Evolutionary conservation across 2,797 vertebrate species (phyloP).

Genomic region (Dryobates pubescens): DNA sequence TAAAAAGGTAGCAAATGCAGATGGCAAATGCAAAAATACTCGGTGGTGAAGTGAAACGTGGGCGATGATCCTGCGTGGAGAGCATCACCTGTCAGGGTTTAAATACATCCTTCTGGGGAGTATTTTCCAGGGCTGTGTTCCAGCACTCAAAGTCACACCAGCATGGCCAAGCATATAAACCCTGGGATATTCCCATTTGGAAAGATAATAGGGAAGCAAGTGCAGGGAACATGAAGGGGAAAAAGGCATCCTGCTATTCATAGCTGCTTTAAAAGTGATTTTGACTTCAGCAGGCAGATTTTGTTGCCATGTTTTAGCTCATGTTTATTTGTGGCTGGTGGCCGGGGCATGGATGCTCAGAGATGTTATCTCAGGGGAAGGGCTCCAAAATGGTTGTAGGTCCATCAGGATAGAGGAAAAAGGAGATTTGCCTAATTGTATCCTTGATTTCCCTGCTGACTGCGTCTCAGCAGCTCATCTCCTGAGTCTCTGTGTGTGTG

Average conservation of each 20-base stretch:
- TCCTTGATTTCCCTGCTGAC: not conserved
- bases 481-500: rapidly evolving
- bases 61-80: not conserved
- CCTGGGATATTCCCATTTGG: not conserved
- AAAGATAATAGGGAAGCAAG: not conserved
- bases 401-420: not conserved
- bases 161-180: not conserved
- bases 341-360: not conserved
- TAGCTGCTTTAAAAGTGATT: slow-evolving; percentile 18
- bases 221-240: not conserved
- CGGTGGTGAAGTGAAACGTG: not conserved
- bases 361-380: not conserved
- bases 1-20: not conserved
- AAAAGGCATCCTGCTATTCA: slow-evolving; percentile 34
- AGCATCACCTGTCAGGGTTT: not conserved
- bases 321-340: not conserved
- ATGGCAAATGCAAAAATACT: not conserved
- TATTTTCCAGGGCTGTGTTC: not conserved
- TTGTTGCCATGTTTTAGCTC: not conserved
- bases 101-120: not conserved
- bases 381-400: not conserved
- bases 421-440: not conserved
- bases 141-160: not conserved
- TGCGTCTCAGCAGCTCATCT: not conserved
- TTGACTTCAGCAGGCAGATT: not conserved